Base-by-base conservation (phyloP, 1,140 invertebrate genomes). In the Aphaenogaster floridana region DNA sequence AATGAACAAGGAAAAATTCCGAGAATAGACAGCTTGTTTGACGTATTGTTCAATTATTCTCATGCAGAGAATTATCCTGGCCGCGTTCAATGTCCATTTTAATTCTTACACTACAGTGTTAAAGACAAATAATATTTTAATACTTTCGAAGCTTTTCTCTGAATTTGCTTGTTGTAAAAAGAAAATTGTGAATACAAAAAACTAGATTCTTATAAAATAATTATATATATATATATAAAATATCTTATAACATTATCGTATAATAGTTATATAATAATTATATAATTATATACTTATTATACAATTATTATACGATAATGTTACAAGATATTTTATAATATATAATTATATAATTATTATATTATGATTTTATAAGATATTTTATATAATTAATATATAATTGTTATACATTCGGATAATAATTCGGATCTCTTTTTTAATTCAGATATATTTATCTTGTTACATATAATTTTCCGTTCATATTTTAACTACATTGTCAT, bases 1-100 rank as follows among this genome's bases (percentile, higher is more conserved):
- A 54, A 69, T 42, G 34, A 7, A 66, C 45, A 15, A 81, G 21
- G 17, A 21, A 69, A 69, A 57, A 42, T 71, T 71, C 36, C 17
- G n/a, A 42, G 15, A 54, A 69, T 13, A 11, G 13, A 42, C 15
- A 50, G 3, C 3, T 71, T 45, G 5, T 69, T 48, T 34, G 9
- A 36, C 28, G 21, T 3, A 52, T 42, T 39, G 34, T 13, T 21
- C 34, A 8, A 66, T 79, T 48, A 66, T 36, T 80, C 13, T 42
- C 63, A 50, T 52, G n/a, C 28, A 15, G 34, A 39, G 17, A 52
- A 50, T 66, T 66, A n/a, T 66, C 21, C 50, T 0, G 7, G 13
- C 13, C 15, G 21, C 36, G 7, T 42, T 48, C 15, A 76, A 42
- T 21, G 64, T 68, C 3, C n/a, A 68, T 34, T 69, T 69, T 13